A percentile compares a stretch with the other conserved stretches of the same genome.
Conservation (phyloP, 1,140 invertebrate genomes). For the Macrobrachium rosenbergii region DNA sequence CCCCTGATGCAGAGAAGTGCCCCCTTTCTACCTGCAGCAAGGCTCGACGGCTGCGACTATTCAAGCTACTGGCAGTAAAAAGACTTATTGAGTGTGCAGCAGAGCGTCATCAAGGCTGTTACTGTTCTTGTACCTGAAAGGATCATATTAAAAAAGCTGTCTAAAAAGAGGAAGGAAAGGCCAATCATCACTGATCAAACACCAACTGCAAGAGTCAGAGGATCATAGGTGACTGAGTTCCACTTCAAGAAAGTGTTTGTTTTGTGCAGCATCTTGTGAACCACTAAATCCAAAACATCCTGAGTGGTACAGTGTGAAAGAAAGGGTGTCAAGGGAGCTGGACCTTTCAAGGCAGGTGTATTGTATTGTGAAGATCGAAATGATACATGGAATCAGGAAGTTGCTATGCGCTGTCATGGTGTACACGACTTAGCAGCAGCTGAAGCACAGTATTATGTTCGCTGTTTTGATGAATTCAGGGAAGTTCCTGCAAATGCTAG, state of each 20-base stretch:
- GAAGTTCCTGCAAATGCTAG: neutral
- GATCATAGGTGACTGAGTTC: neutral
- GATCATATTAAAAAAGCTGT: neutral
- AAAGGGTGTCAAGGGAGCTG: neutral
- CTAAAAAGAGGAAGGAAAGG: neutral
- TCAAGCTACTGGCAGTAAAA: neutral
- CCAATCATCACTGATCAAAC: neutral
- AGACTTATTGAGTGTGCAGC: neutral
- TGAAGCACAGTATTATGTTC: constrained; percentile 7
- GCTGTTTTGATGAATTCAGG: constrained; percentile 15
- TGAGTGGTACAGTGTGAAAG: constrained; percentile 19
- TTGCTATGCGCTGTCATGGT: too few species aligned
- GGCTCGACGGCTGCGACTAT: neutral
- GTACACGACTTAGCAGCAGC: too few species aligned
- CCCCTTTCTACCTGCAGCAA: neutral
- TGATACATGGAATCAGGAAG: constrained; percentile 10
- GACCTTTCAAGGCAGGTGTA: neutral
- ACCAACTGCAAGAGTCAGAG: neutral
- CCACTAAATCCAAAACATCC: constrained; percentile 16
- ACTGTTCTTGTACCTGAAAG: neutral
- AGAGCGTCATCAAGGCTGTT: neutral
- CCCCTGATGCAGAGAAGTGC: neutral
- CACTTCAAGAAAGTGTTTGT: constrained; percentile 15
- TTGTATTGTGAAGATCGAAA: constrained; percentile 25
- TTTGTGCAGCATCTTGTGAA: constrained; percentile 8